Evolutionary conservation across 2,797 vertebrate species (phyloP).

Genomic region (Tolypeutes matacus): DNA sequence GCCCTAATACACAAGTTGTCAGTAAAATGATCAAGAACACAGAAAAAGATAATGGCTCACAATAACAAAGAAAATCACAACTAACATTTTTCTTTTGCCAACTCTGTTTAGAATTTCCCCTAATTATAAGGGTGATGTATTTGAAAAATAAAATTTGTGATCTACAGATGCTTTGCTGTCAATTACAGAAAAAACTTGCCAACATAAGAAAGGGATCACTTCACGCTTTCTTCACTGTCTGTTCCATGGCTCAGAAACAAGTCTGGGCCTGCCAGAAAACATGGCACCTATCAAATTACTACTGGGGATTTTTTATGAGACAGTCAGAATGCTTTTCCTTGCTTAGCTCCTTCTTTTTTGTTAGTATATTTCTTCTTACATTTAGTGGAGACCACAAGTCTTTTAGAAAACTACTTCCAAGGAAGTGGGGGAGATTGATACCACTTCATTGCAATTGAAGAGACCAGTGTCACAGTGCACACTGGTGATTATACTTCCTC

Average conservation of each 20-base stretch:
- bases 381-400: slow-evolving; percentile 32
- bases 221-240: not conserved
- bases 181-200: not conserved
- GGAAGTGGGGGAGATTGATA: slow-evolving; percentile 15
- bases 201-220: slow-evolving; percentile 13
- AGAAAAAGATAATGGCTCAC: slow-evolving; percentile 47
- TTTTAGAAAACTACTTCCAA: slow-evolving; percentile 49
- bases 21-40: slow-evolving; percentile 45
- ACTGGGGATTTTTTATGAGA: slow-evolving; percentile 13
- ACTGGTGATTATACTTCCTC: slow-evolving; percentile 50
- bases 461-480: not conserved
- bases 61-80: slow-evolving; percentile 45
- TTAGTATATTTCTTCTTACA: slow-evolving; percentile 11
- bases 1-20: slow-evolving; percentile 53
- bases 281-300: not conserved
- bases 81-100: slow-evolving; percentile 42
- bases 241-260: slow-evolving; percentile 40
- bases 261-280: slow-evolving; percentile 5
- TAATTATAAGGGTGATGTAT: slow-evolving; percentile 24
- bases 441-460: slow-evolving; percentile 19
- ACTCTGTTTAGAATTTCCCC: slow-evolving; percentile 39
- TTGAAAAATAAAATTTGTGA: slow-evolving; percentile 21
- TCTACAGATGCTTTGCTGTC: slow-evolving; percentile 18
- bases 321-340: not conserved
- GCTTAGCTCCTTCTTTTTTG: slow-evolving; percentile 41